phyloP scores from a whole-genome alignment of 1,140 invertebrate genomes.

The Musca domestica region DNA sequence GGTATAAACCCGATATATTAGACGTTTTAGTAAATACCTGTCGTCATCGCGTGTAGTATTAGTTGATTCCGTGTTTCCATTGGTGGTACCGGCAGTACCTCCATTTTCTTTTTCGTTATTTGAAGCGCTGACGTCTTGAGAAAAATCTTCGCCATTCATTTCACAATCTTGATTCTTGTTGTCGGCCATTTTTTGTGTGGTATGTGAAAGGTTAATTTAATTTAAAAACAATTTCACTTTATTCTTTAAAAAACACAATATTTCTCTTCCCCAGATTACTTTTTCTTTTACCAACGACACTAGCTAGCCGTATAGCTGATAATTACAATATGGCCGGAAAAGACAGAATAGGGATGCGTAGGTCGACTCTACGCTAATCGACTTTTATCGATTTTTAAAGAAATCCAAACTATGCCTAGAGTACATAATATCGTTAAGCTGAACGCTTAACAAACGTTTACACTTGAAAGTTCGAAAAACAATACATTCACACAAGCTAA shows the following conservation, averaged over 20 bases:
- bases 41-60: conserved; percentile 73
- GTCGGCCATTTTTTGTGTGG: conserved; percentile 42
- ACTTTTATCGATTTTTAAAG: too few species aligned
- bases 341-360: too few species aligned
- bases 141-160: conserved; percentile 65
- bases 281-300: conserved; percentile 30
- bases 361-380: too few species aligned
- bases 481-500: too few species aligned
- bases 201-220: neutral
- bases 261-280: neutral
- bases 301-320: conserved; percentile 35
- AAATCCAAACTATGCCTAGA: too few species aligned
- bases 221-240: conserved; percentile 8
- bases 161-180: conserved; percentile 44
- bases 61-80: conserved; percentile 62
- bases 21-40: conserved; percentile 58
- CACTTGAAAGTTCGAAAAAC: too few species aligned
- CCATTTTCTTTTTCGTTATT: conserved; percentile 63
- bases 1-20: conserved; percentile 3
- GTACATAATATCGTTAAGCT: too few species aligned
- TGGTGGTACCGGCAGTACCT: conserved; percentile 61
- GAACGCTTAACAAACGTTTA: too few species aligned
- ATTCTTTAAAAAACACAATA: conserved; percentile 5
- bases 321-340: conserved; percentile 41
- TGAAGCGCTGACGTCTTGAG: conserved; percentile 61